Base-by-base conservation (phyloP, 2,113 vertebrate genomes). In the Hippopotamus amphibius region DNA sequence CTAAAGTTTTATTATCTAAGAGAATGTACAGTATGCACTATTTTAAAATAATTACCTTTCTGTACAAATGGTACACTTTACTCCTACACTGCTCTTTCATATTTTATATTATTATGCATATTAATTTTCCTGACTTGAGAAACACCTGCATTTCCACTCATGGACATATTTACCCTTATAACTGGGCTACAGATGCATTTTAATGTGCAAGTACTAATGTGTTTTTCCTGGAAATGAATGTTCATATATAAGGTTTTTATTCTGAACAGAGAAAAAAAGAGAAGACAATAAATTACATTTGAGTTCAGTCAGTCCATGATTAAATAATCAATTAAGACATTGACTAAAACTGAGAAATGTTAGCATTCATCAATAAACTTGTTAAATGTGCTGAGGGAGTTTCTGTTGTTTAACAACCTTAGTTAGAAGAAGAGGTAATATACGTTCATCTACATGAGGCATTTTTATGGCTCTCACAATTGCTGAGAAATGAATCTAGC, bases 131-230 rank as follows among this genome's bases (percentile, higher is more conserved):
- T 48, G 48, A 94, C 46, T 93, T 97, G 97, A 96, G 81, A 96
- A 48, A 88, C 80, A 81, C 6, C 16, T 57, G 1, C 1, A 97
- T 95, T 98, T 95, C 63, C 90, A 74, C 33, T 98, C 96, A 89
- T 89, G 87, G 76, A 96, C 1, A 33, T 87, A 90, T 72, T 92
- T 90, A 53, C 19, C 69, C 93, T 77, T 90, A 79, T 90, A 97
- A 97, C 79, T 97, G 92, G 89, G 98, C 89, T 97, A 91, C 71
- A 97, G 91, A 96, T 97, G 72, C 26, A 96, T 97, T 98, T 98
- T 97, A 96, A 96, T 96, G 97, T 24, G 72, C 57, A 98, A 97
- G 68, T 61, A 92, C 48, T 82, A 46, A 85, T 97, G 93, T 95
- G 46, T 88, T 97, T 95, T 94, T 43, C 85, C 96, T 96, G 96